Evolutionary conservation across 1,140 invertebrate species (phyloP).

Genomic region (Bombus huntii): DNA sequence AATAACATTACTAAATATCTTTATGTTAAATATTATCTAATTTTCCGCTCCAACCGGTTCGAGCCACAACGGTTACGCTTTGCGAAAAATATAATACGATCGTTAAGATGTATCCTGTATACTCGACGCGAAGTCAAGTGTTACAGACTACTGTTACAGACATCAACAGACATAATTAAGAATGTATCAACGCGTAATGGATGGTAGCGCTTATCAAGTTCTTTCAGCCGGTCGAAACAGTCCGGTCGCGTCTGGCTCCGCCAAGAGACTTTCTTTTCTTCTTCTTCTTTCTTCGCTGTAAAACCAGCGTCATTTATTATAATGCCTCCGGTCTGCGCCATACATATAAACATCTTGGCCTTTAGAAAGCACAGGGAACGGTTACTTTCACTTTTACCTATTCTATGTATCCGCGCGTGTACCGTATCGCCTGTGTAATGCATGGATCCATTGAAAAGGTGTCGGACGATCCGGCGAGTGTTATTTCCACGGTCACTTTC

Average conservation of each 20-base stretch:
- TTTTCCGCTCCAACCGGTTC: background rate
- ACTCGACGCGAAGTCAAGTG: conserved; percentile 24
- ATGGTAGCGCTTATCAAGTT: conserved; percentile 30
- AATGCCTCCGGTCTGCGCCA: conserved; percentile 12
- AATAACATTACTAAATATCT: too few relatives aligned
- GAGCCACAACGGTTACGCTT: background rate
- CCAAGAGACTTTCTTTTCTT: conserved; percentile 4
- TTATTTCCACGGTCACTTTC: conserved; percentile 2
- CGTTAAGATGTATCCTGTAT: conserved; percentile 20
- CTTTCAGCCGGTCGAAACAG: conserved; percentile 21
- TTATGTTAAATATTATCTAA: background rate
- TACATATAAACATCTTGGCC: conserved; percentile 33
- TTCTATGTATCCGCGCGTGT: background rate
- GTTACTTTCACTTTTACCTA: conserved; percentile 43
- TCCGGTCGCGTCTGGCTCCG: background rate
- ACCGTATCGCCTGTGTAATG: conserved; percentile 1
- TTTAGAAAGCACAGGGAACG: conserved; percentile 42
- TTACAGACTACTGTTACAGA: conserved; percentile 27
- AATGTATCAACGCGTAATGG: conserved; percentile 53
- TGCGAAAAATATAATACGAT: conserved; percentile 28
- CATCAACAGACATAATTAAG: conserved; percentile 55
- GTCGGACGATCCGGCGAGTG: background rate
- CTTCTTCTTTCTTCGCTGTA: background rate
- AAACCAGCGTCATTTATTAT: conserved; percentile 35
- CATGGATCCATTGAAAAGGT: background rate